These are phyloP conservation scores for Melanotaenia pygmaea DNA, from an alignment of 2,797 vertebrate genomes.

Conservation along the genomic window DNA sequence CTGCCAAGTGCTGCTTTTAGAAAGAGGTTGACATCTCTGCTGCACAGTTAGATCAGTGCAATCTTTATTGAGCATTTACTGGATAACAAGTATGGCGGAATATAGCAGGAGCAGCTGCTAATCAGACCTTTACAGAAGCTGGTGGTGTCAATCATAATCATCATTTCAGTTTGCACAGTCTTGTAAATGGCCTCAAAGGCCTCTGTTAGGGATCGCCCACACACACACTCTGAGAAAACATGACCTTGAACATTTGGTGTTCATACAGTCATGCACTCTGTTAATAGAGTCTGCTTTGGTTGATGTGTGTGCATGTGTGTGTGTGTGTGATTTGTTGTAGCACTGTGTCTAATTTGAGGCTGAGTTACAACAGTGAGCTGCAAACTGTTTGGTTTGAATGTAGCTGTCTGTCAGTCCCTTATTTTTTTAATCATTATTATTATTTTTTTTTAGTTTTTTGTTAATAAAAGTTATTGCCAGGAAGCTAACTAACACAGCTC, in stretches of 20 bases:
- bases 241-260: not conserved
- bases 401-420: too few species aligned
- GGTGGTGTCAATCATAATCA: not conserved
- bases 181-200: slow-evolving; percentile 3
- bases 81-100: slow-evolving; percentile 24
- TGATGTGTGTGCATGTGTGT: not conserved
- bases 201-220: not conserved
- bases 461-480: too few species aligned
- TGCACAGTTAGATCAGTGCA: not conserved
- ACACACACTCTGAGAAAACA: not conserved
- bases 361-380: too few species aligned
- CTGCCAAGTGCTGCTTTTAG: not conserved
- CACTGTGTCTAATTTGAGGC: too few species aligned
- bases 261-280: not conserved
- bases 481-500: too few species aligned
- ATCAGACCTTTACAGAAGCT: slow-evolving; percentile 12
- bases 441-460: too few species aligned
- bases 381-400: too few species aligned
- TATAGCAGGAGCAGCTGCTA: slow-evolving; percentile 29
- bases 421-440: too few species aligned
- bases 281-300: not conserved
- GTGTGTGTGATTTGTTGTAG: too few species aligned
- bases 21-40: not conserved
- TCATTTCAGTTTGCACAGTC: not conserved
- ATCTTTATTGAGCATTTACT: slow-evolving; percentile 25